Conservation (phyloP, 1,140 invertebrate species). For the Macrobrachium rosenbergii region DNA sequence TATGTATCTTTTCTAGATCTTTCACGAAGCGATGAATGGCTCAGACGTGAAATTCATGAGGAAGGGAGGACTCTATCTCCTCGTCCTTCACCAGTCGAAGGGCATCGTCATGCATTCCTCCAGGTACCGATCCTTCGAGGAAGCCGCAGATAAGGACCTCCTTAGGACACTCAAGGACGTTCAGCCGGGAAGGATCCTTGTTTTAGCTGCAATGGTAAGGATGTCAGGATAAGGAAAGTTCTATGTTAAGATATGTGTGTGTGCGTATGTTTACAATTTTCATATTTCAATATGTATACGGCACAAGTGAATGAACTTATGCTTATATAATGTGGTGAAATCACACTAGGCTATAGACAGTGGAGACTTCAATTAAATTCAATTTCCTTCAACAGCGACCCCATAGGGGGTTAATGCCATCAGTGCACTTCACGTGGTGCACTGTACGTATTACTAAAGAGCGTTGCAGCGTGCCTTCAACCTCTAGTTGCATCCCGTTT, state of each 20-base stretch:
- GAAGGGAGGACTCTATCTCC: constrained; percentile 46
- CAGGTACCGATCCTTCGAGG: constrained; percentile 42
- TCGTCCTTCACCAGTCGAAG: constrained; percentile 37
- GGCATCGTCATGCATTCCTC: constrained; percentile 30
- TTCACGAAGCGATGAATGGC: not conserved
- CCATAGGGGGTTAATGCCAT: no score
- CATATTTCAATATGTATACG: no score
- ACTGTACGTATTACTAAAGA: no score
- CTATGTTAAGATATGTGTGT: no score
- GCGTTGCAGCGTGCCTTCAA: no score
- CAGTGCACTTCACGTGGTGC: no score
- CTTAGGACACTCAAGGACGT: constrained; percentile 16
- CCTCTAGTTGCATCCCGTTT: no score
- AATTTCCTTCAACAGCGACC: no score
- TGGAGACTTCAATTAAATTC: no score
- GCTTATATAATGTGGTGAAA: not conserved
- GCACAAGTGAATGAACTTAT: no score
- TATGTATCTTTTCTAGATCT: not conserved
- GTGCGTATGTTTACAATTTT: no score
- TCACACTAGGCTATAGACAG: not conserved
- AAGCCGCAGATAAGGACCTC: constrained; percentile 23
- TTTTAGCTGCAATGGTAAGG: constrained; percentile 48
- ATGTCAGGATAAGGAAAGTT: no score
- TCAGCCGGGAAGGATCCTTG: constrained; percentile 52
- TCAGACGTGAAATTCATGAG: constrained; percentile 40